These are phyloP conservation scores for Aphrophora alni DNA, from an alignment of 2,888 invertebrate species.

Conservation along the genomic window DNA sequence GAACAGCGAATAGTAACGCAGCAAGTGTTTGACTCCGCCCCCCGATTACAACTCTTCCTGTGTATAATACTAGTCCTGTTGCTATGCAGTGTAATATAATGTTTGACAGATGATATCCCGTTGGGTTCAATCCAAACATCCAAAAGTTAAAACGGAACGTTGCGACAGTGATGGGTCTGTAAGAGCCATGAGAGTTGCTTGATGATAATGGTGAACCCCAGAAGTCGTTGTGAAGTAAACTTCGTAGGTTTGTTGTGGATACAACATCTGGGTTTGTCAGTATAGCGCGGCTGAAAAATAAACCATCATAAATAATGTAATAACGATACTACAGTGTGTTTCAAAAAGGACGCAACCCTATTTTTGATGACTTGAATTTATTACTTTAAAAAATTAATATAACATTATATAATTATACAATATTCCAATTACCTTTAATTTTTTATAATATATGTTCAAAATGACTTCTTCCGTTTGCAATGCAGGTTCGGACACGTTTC, in stretches of 20 bases:
- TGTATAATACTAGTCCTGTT: constrained; percentile 66
- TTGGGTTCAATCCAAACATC: constrained; percentile 76
- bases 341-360: too few relatives aligned
- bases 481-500: too few relatives aligned
- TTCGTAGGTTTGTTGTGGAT: constrained; percentile 66
- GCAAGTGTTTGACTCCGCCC: constrained; percentile 53
- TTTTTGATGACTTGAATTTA: too few relatives aligned
- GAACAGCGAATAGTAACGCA: constrained; percentile 84
- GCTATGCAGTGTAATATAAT: constrained; percentile 85
- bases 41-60: constrained; percentile 32
- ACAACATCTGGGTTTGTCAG: constrained; percentile 89
- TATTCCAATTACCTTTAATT: too few relatives aligned
- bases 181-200: constrained; percentile 95
- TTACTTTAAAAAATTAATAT: too few relatives aligned
- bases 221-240: constrained; percentile 91
- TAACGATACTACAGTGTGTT: too few relatives aligned
- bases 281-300: constrained; percentile 86
- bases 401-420: too few relatives aligned
- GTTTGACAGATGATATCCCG: constrained; percentile 87
- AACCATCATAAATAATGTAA: too few relatives aligned
- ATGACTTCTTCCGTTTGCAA: too few relatives aligned
- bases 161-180: constrained; percentile 89
- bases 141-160: constrained; percentile 85
- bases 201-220: constrained; percentile 96
- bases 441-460: too few relatives aligned